phyloP scores from a whole-genome alignment of 2,797 vertebrate species.

The Kryptolebias ocellatus region DNA sequence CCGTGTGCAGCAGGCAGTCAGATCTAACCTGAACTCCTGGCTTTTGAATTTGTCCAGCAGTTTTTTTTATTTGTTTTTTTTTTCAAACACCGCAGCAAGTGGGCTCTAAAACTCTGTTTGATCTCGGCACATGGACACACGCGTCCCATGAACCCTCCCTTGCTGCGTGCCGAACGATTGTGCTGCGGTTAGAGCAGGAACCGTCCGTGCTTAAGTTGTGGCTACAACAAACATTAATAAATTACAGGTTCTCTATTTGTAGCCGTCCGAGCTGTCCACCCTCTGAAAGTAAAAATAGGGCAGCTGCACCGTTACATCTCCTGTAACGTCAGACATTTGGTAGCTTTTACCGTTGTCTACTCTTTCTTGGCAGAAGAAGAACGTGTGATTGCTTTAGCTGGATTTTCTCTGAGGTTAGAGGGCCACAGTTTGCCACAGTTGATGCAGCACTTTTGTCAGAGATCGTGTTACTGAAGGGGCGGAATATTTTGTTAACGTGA shows the following conservation, averaged over 20 bases:
- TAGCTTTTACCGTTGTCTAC: constrained; percentile 67
- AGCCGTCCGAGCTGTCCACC: constrained; percentile 6
- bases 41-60: constrained; percentile 34
- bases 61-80: constrained; percentile 32
- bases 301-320: constrained; percentile 15
- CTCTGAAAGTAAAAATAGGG: constrained; percentile 35
- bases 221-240: constrained; percentile 41
- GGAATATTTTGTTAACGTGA: constrained; percentile 67
- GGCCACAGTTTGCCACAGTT: constrained; percentile 59
- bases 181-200: constrained; percentile 34
- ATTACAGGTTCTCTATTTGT: constrained; percentile 21
- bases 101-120: constrained; percentile 33
- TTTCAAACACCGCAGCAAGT: constrained; percentile 38
- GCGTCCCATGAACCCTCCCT: constrained; percentile 30
- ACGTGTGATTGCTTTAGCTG: constrained; percentile 56
- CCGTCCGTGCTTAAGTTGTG: constrained; percentile 39
- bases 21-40: constrained; percentile 37
- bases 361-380: constrained; percentile 44
- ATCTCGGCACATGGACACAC: constrained; percentile 31
- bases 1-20: constrained; percentile 39
- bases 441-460: constrained; percentile 58
- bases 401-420: constrained; percentile 48
- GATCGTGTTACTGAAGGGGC: constrained; percentile 47
- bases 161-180: constrained; percentile 31
- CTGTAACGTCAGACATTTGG: constrained; percentile 62